These are phyloP conservation scores for Notolepis coatsorum DNA, from an alignment of 2,797 vertebrate species.

Conservation along the genomic window DNA sequence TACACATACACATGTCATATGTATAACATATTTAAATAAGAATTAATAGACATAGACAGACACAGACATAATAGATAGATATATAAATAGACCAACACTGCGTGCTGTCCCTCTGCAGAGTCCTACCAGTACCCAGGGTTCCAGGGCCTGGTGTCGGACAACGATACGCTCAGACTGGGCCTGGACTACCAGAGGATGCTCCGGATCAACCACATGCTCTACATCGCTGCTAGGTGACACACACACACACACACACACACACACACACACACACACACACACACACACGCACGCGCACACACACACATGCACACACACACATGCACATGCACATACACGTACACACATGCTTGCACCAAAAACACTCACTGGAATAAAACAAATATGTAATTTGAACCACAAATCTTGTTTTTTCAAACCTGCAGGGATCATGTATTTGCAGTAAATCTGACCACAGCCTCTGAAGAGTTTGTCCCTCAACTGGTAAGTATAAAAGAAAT, in stretches of 20 bases:
- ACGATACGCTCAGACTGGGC: conserved; percentile 89
- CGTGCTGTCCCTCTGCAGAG: no score
- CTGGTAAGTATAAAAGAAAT: conserved; percentile 80
- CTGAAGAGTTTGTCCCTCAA: conserved; percentile 86
- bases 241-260: conserved; percentile 3
- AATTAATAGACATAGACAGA: no score
- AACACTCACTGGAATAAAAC: no score
- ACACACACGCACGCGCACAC: neutral
- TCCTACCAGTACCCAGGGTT: conserved; percentile 91
- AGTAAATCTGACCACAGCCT: conserved; percentile 90
- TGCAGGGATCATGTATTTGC: conserved; percentile 96
- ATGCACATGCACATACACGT: no score
- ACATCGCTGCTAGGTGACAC: conserved; percentile 91
- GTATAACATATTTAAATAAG: no score
- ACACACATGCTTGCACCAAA: no score
- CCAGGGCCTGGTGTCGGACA: conserved; percentile 90
- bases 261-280: neutral
- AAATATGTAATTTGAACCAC: conserved; percentile 10
- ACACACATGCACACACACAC: no score
- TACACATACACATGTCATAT: no score
- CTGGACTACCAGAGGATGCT: conserved; percentile 96
- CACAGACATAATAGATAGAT: no score
- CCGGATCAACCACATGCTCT: conserved; percentile 93
- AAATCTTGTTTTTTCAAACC: neutral
- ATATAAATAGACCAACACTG: no score